These are phyloP conservation scores for Steatocranus sp. DNA, from an alignment of 2,797 vertebrate species.

Conservation along the genomic window DNA sequence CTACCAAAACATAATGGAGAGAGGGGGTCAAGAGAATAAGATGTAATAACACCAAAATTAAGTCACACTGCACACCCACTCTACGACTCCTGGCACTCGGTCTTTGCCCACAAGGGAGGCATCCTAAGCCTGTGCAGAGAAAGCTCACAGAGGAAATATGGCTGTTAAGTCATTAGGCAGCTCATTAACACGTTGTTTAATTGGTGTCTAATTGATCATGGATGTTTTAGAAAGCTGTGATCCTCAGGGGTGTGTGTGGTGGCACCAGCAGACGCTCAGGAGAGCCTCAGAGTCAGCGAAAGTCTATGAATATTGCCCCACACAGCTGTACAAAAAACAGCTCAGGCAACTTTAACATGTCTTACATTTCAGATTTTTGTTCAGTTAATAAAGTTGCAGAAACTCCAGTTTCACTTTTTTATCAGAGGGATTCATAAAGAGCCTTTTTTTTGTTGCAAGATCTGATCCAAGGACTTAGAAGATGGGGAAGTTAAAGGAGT, in stretches of 20 bases:
- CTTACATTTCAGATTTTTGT: background rate
- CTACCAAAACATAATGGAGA: background rate
- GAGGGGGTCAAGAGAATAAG: background rate
- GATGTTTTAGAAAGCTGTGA: conserved; percentile 57
- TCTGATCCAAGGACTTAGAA: background rate
- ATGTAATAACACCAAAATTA: background rate
- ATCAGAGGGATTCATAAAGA: background rate
- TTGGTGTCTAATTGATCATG: conserved; percentile 71
- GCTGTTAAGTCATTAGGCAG: conserved; percentile 64
- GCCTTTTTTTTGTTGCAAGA: background rate
- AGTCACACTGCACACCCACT: background rate
- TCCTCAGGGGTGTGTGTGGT: conserved; percentile 20
- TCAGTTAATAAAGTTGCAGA: background rate
- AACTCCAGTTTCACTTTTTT: background rate
- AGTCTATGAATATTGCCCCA: background rate
- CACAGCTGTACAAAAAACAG: background rate
- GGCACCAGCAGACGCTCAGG: conserved; percentile 10
- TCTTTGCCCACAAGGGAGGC: conserved; percentile 6
- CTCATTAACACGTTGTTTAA: conserved; percentile 66
- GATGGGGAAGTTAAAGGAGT: background rate
- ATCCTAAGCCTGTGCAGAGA: conserved; percentile 11
- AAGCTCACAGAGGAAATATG: conserved; percentile 43
- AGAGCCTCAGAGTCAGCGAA: background rate
- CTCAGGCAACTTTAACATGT: background rate
- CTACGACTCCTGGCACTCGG: background rate